Conservation (phyloP, 2,888 invertebrate genomes). For the Ormyrus pomaceus region DNA sequence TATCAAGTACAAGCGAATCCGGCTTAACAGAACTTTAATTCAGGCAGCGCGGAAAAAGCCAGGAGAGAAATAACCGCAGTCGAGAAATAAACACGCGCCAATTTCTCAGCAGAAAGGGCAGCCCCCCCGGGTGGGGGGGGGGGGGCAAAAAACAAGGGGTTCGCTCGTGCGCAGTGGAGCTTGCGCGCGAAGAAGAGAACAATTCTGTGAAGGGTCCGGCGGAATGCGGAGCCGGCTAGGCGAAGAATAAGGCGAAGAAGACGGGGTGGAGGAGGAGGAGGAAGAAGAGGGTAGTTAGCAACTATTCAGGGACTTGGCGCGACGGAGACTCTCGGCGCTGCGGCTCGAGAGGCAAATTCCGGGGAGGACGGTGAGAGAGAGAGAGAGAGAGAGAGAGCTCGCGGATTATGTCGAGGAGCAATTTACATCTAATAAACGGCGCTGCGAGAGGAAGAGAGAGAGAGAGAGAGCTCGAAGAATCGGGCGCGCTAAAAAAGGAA, state of each 20-base stretch:
- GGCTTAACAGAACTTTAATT: no score
- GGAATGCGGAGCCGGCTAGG: constrained; percentile 16
- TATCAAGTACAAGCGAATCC: no score
- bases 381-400: background rate
- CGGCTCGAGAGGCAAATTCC: constrained; percentile 35
- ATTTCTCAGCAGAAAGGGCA: no score
- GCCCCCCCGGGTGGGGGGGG: background rate
- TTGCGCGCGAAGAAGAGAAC: constrained; percentile 21
- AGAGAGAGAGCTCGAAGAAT: background rate
- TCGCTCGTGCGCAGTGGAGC: background rate
- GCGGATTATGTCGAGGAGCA: constrained; percentile 50
- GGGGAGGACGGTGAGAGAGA: background rate
- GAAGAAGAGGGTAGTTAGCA: constrained; percentile 48
- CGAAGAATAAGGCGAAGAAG: no score
- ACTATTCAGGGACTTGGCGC: constrained; percentile 42
- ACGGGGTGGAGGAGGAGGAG: no score
- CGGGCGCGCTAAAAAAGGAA: background rate
- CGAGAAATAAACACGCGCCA: no score
- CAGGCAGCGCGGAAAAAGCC: no score
- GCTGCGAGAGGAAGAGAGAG: background rate
- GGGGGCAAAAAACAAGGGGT: background rate
- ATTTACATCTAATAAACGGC: constrained; percentile 57
- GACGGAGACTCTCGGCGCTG: background rate
- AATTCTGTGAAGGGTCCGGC: constrained; percentile 30
- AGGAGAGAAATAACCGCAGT: no score